Conservation (phyloP, 2,888 invertebrate genomes). For the Athetis lepigone region DNA sequence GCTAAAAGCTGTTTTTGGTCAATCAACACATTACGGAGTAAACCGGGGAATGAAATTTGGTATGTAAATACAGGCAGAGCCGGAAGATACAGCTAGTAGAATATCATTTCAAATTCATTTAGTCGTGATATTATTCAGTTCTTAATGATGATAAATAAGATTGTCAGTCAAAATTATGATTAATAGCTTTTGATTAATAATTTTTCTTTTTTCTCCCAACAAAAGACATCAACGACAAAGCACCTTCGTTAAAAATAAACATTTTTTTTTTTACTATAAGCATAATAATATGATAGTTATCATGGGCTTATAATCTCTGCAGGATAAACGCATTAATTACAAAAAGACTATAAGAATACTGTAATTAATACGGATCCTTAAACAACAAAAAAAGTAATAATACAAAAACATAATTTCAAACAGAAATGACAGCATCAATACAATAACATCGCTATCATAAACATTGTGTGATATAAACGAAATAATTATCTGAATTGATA, state of each 20-base stretch:
- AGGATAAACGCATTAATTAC: accelerated
- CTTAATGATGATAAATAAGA: too few species aligned
- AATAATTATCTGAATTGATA: conserved; percentile 64
- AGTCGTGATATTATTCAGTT: not conserved
- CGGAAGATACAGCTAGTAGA: too few species aligned
- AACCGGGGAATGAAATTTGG: too few species aligned
- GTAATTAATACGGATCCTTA: not conserved
- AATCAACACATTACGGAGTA: too few species aligned
- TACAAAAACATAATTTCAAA: conserved; percentile 12
- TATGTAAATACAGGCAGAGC: too few species aligned
- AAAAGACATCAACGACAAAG: conserved; percentile 65
- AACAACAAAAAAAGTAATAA: not conserved
- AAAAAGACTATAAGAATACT: not conserved
- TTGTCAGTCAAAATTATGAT: not conserved
- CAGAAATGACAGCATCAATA: conserved; percentile 12
- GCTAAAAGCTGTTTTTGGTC: too few species aligned
- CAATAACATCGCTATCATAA: conserved; percentile 27
- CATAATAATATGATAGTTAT: too few species aligned
- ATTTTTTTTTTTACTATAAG: not conserved
- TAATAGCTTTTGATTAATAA: not conserved
- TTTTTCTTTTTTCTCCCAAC: conserved; percentile 7
- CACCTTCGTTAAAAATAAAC: not conserved
- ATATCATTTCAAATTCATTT: not conserved
- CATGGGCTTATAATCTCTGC: too few species aligned
- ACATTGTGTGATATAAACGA: conserved; percentile 56